These are phyloP conservation scores for Amphiura filiformis DNA, from an alignment of 35 echinoderm and acorn worm genomes.

Conservation along the genomic window DNA sequence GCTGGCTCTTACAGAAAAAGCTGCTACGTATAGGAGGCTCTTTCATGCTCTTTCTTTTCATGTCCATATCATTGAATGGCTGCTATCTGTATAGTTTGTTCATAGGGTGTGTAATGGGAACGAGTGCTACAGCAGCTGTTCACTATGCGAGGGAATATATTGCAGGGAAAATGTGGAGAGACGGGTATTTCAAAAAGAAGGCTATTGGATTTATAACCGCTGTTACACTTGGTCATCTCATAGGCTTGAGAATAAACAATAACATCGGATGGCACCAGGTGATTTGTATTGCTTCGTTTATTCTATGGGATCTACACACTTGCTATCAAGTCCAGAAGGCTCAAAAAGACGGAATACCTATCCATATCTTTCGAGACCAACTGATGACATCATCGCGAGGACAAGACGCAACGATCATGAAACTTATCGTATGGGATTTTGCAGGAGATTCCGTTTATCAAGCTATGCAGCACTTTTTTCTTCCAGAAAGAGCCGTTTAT, in stretches of 20 bases:
- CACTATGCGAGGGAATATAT: not conserved
- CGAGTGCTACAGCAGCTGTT: not conserved
- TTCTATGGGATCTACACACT: not conserved
- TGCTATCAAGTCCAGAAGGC: not conserved
- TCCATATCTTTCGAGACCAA: not conserved
- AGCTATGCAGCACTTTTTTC: slow-evolving; percentile 25
- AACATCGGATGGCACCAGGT: not conserved
- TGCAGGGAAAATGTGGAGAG: not conserved
- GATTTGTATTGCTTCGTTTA: not conserved
- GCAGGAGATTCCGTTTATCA: slow-evolving; percentile 20
- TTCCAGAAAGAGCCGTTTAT: slow-evolving; percentile 7
- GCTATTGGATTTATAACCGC: slow-evolving; percentile 5
- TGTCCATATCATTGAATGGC: too few species aligned
- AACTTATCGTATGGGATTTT: slow-evolving; percentile 30
- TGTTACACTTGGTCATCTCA: not conserved
- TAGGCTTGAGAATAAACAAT: slow-evolving; percentile 6
- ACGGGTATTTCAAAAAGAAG: not conserved
- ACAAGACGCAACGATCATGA: not conserved
- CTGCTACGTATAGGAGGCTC: too few species aligned
- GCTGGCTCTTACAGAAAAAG: too few species aligned
- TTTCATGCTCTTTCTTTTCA: too few species aligned
- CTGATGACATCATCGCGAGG: not conserved
- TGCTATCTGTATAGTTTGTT: not conserved
- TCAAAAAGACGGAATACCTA: slow-evolving; percentile 6
- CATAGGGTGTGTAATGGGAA: not conserved